Base-by-base conservation (phyloP, 2,113 vertebrate genomes). In the Petaurus breviceps region DNA sequence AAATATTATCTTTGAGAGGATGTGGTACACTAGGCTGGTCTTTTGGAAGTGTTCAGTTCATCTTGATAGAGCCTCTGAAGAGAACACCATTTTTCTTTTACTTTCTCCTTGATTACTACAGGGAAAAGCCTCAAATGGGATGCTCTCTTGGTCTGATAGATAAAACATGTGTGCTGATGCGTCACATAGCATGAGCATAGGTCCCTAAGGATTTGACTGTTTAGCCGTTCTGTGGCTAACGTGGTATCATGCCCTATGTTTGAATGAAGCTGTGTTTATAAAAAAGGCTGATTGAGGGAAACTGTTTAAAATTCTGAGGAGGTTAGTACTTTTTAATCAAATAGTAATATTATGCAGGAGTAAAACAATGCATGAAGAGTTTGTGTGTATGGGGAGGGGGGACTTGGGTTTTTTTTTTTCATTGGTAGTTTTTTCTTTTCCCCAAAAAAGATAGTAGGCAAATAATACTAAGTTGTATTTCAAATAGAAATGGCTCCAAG, bases 111-210 rank as follows among this genome's bases (percentile, higher is more conserved):
- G 97, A 97, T 98, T 98, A 93, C 97, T 93, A 52, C 8, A 90
- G 98, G 97, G 98, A 95, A 97, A 97, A 98, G 94, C 90, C 97
- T 95, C 96, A 96, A 84, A 90, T 50, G 96, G 91, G 96, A 89
- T 95, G 91, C 96, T 97, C 90, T 95, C 96, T 91, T 91, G 93
- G 93, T 96, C 68, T 84, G 96, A 98, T 96, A 92, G 97, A 96
- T 55, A 97, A 98, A 98, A 96, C 96, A 97, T 54, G 61, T 98
- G 97, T 96, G 94, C 91, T 24, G 90, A 92, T 54, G 94, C 46
- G 54, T 96, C 98, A 95, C 92, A 93, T 95, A 92, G 22, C 68
- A n/a, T 5, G 93, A 97, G 95, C 95, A 9, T 0, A 0, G n/a
- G 23, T 95, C 97, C 93, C 96, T 31, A 51, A 92, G 98, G 97